Evolutionary conservation across 2,113 vertebrate genomes (phyloP).

Genomic region (Dicaeum eximium): DNA sequence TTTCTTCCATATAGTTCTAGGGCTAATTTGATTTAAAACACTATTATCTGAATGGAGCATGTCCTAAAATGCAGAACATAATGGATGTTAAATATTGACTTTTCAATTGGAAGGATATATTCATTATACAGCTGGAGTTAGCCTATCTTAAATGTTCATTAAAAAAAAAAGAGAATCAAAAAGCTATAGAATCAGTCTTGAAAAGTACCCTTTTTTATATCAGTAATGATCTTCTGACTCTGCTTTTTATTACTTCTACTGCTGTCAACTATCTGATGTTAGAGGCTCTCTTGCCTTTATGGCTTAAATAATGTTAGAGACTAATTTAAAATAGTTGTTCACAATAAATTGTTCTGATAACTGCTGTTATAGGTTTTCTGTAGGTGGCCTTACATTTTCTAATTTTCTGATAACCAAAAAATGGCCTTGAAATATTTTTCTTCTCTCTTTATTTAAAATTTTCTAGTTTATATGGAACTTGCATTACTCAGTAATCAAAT

Average conservation of each 20-base stretch:
- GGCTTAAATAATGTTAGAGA: neutral
- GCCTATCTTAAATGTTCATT: neutral
- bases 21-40: conserved; percentile 44
- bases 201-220: conserved; percentile 4
- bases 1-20: neutral
- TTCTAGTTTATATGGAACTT: neutral
- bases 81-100: conserved; percentile 43
- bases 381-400: neutral
- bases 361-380: neutral
- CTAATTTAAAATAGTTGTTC: neutral
- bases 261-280: neutral
- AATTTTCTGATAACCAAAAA: conserved; percentile 4
- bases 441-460: neutral
- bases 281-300: neutral
- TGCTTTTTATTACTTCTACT: conserved; percentile 8
- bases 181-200: neutral
- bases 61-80: conserved; percentile 40
- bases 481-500: neutral
- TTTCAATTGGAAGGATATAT: conserved; percentile 27
- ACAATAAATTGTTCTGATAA: neutral
- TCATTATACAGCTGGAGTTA: conserved; percentile 33
- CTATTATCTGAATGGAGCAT: conserved; percentile 29
- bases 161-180: neutral
- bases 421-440: neutral
- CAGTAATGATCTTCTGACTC: neutral